Percentiles rank a stretch among this genome's conserved stretches.
Evolutionary conservation across 1,140 invertebrate species (phyloP).

Genomic region (Apis cerana): DNA sequence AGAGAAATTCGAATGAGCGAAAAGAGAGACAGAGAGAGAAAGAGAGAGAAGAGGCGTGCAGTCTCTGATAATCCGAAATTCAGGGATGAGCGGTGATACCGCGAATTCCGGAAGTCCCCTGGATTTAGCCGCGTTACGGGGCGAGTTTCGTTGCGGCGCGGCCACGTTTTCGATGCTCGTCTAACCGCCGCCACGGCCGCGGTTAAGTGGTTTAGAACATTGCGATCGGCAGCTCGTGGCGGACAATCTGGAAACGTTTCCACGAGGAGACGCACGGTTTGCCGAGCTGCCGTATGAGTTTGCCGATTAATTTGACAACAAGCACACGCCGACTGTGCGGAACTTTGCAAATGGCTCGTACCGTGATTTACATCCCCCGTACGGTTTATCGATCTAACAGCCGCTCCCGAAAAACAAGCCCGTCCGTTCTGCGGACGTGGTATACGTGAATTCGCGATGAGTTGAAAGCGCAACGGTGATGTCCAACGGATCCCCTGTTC

Average conservation of each 20-base stretch:
- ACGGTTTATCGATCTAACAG: constrained; percentile 27
- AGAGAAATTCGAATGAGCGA: too few species aligned
- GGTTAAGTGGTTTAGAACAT: constrained; percentile 63
- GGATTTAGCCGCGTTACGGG: constrained; percentile 55
- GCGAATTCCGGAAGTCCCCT: constrained; percentile 58
- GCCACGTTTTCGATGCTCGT: constrained; percentile 59
- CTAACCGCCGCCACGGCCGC: constrained; percentile 32
- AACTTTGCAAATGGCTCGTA: constrained; percentile 35
- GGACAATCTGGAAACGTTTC: constrained; percentile 49
- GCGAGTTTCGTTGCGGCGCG: constrained; percentile 37
- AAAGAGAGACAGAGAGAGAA: too few species aligned
- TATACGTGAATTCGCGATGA: not conserved
- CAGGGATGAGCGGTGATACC: constrained; percentile 54
- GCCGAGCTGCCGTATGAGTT: constrained; percentile 40
- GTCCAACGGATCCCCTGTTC: not conserved
- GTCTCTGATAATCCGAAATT: constrained; percentile 57
- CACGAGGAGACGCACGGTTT: constrained; percentile 43
- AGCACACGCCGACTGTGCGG: not conserved
- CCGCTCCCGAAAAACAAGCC: constrained; percentile 7
- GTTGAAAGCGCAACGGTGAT: not conserved
- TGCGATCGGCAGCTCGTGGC: constrained; percentile 54
- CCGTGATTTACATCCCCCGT: constrained; percentile 26
- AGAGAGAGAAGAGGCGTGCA: not conserved
- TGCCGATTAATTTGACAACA: constrained; percentile 51
- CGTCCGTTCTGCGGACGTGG: not conserved